These are phyloP conservation scores for Caranx ignobilis DNA, from an alignment of 2,113 vertebrate species.

Conservation along the genomic window DNA sequence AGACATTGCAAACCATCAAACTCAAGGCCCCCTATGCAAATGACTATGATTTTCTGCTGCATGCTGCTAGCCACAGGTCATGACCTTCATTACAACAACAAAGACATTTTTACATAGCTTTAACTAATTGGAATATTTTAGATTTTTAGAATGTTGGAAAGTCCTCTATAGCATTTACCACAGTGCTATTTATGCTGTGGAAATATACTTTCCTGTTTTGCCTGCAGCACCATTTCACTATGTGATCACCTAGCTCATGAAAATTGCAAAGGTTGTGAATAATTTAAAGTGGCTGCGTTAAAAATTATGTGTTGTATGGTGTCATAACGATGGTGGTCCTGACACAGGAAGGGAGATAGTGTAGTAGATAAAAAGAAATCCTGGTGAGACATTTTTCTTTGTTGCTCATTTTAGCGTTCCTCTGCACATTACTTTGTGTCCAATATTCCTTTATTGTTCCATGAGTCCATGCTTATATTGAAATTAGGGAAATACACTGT, in stretches of 20 bases:
- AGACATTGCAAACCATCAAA: constrained; percentile 35
- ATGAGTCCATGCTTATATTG: constrained; percentile 55
- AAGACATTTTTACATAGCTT: constrained; percentile 54
- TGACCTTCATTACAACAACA: constrained; percentile 61
- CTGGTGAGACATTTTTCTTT: constrained; percentile 62
- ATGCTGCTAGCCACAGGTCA: constrained; percentile 61
- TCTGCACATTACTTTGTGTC: constrained; percentile 58
- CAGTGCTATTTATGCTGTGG: constrained; percentile 43
- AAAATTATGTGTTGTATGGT: constrained; percentile 78
- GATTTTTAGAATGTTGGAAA: constrained; percentile 27
- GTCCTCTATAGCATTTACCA: constrained; percentile 38
- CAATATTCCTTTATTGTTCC: constrained; percentile 66
- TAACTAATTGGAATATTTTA: constrained; percentile 46
- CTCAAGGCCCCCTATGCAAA: constrained; percentile 55
- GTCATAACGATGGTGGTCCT: constrained; percentile 71
- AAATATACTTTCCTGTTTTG: constrained; percentile 77
- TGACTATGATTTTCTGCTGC: constrained; percentile 38
- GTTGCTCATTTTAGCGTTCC: constrained; percentile 57
- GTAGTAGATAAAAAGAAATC: constrained; percentile 70
- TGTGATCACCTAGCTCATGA: constrained; percentile 83
- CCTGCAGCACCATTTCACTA: constrained; percentile 80
- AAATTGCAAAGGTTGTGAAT: constrained; percentile 82
- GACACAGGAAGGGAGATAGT: constrained; percentile 37
- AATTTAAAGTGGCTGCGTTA: constrained; percentile 79
- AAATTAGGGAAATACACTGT: constrained; percentile 21